Evolutionary conservation across 2,888 invertebrate species (phyloP), one percentile per base, ranked within the genome.

Genomic region (Acanthosepion lycidas): DNA sequence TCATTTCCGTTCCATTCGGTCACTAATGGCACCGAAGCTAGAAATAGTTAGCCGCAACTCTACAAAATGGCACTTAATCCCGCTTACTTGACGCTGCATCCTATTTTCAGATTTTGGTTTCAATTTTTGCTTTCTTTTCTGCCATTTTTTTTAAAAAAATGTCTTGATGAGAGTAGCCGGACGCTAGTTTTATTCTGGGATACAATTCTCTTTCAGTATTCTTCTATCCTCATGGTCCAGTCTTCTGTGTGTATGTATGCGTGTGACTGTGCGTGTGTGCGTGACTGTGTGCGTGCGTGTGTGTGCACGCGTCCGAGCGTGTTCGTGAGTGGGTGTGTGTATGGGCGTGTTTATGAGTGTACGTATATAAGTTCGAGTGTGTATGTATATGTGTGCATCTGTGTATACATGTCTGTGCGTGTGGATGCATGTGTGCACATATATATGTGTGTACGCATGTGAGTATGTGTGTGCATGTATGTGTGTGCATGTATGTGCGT

Each of bases 1-100:
- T 78, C 78, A 78, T 78, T 78, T 78, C 78, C 78, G 78, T 78
- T 78, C 78, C n/a, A 78, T 33, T 78, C n/a, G 78, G 78, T 33
- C 78, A 78, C 78, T 78, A 78, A 78, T 78, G 78, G 78, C 78
- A 78, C n/a, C 12, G 78, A n/a, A 33, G 33, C n/a, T n/a, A 78
- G 78, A 78, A 78, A 78, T 78, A 78, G 78, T 78, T 78, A 42
- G 2, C 78, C 9, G n/a, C n/a, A 78, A 78, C 78, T 78, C 78
- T n/a, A 12, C 78, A 18, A 78, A 78, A 78, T 78, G 78, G 12
- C 78, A 78, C 78, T 78, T 78, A 78, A 78, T 78, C 78, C n/a
- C 18, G 78, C 78, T 78, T 78, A 78, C 78, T 78, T 78, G 12
- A 78, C 20, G 78, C n/a, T 78, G 78, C n/a, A 5, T 3, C n/a